Base-by-base conservation (phyloP, 2,797 vertebrate genomes). In the Ptychobarbus kaznakovi region DNA sequence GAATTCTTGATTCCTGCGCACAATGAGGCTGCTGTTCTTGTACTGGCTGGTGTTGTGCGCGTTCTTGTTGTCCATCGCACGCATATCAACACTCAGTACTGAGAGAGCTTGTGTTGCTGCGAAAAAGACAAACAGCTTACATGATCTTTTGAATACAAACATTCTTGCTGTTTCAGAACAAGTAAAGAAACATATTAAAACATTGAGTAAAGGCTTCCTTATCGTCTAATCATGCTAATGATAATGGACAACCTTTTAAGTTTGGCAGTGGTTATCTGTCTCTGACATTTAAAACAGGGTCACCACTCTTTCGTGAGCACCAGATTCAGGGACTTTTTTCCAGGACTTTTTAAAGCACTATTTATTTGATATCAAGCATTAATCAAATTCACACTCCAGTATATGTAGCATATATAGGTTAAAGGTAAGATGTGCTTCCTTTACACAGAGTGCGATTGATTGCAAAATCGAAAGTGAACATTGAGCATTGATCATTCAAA, bases 1-100 rank as follows among this genome's bases (percentile, higher is more conserved):
- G 90, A 96, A 97, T 86, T 92, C 0, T 81, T 96, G 94, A 0
- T 96, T 97, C 0, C 97, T 94, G 0, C 97, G 96, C 12, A 97
- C 92, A 70, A 98, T 96, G 88, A 98, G 89, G 20, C 89, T 92
- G 1, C 51, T 9, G 68, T 42, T 93, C 79, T 94, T 85, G 44
- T 95, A 98, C 35, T 73, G 88, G 16, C 87, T 75, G 0, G 97
- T 98, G 80, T 93, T 90, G 83, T 98, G 97, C 0, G 90, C 86
- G 0, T 63, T 28, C 46, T 92, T 96, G 90, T 98, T 99, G 0
- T 81, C 18, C 0, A 89, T 68, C 72, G 91, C 92, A 81, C 92
- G 93, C 91, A 97, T 91, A 84, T 97, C 80, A 18, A 98, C 25
- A 0, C 40, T 12, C 15, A 84, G 44, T 32, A 97, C 95, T 12